Base-by-base conservation (phyloP, 2,113 vertebrate genomes). In the Bos indicus region DNA sequence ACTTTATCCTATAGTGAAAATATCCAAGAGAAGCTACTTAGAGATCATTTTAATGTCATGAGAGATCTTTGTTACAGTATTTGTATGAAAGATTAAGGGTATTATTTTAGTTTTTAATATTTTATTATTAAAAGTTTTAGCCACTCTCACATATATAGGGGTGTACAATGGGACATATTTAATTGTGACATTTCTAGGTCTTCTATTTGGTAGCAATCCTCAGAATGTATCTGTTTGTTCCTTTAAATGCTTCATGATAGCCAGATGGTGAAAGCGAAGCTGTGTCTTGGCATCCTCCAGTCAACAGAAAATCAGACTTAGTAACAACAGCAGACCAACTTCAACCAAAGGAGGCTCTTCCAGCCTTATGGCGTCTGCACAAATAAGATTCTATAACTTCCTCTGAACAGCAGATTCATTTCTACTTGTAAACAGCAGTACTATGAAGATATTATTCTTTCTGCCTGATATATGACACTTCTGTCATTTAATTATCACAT, bases 401-500 rank as follows among this genome's bases (percentile, higher is more conserved):
- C 21, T 93, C 46, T 87, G 13, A 90, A 96, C 6, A 74, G 59
- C 56, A 33, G 5, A 77, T 92, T 92, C 6, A 40, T 90, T 97
- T 96, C 54, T 84, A 25, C 40, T 88, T 85, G 52, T 36, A 88
- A 67, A 93, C 13, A 89, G 94, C 43, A 88, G 30, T 48, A 33
- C 3, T 74, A 28, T 33, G 46, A 82, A 17, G 17, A 62, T 77
- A 89, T 46, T 83, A 30, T 96, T 97, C 12, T 10, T 89, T 95
- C 71, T 84, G 83, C 67, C 60, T 96, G 33, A 97, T 54, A 26
- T 90, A 62, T 83, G 62, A 64, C 28, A 46, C 19, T 82, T 88
- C 4, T 46, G 46, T 80, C 40, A 91, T 83, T 96, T 96, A 96
- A 93, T 95, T 93, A 92, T 86, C 84, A 62, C 54, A 94, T 95